These are phyloP conservation scores for Villa cingulata DNA, from an alignment of 2,888 invertebrate species.

Conservation along the genomic window DNA sequence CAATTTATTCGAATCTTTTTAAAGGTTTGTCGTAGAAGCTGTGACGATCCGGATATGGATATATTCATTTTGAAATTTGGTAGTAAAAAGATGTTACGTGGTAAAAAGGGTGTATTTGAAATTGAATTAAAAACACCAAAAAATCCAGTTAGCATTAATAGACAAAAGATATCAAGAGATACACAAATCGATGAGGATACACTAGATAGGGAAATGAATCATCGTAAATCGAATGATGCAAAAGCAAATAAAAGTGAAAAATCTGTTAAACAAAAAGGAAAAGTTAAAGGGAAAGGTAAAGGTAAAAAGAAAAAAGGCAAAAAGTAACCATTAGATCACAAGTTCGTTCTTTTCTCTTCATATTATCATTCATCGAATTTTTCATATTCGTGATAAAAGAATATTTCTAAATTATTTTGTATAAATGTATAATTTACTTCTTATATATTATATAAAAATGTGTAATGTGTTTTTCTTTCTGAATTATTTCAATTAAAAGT, in stretches of 20 bases:
- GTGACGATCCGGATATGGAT: constrained; percentile 52
- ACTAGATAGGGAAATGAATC: constrained; percentile 3
- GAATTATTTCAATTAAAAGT: too few relatives aligned
- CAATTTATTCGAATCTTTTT: neutral
- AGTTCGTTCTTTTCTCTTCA: too few relatives aligned
- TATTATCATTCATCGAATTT: too few relatives aligned
- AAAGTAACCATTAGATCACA: neutral
- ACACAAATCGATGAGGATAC: constrained; percentile 52
- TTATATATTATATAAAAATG: too few relatives aligned
- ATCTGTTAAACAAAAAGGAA: neutral
- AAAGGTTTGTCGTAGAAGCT: constrained; percentile 32
- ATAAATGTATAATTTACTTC: too few relatives aligned
- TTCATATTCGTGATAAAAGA: too few relatives aligned
- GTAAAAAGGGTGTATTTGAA: constrained; percentile 52
- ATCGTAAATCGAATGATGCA: neutral
- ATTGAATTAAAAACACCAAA: constrained; percentile 62
- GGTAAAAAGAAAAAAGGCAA: neutral
- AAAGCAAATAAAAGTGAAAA: neutral
- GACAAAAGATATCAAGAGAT: constrained; percentile 48
- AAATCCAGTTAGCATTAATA: constrained; percentile 43
- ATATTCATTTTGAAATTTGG: constrained; percentile 60
- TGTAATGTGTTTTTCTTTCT: too few relatives aligned
- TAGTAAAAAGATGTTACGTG: constrained; percentile 55
- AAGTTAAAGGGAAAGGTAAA: neutral
- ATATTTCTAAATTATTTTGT: too few relatives aligned